A percentile compares a stretch with the other conserved stretches of the same genome.
phyloP scores from a whole-genome alignment of 2,113 vertebrate species.

The Albula glossodonta region DNA sequence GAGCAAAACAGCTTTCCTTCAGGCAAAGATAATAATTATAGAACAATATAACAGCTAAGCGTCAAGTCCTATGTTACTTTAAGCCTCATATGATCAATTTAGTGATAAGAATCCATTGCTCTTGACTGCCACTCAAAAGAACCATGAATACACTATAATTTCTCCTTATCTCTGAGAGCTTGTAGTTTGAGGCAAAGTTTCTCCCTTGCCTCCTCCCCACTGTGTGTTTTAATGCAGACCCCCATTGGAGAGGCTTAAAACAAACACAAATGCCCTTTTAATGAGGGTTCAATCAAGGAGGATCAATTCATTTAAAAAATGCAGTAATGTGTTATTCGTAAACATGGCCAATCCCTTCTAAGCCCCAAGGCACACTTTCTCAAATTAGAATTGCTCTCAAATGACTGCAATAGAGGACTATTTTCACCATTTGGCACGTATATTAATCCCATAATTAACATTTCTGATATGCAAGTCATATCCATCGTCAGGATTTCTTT shows the following conservation, averaged over 20 bases:
- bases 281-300: neutral
- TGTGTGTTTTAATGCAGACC: neutral
- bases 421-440: neutral
- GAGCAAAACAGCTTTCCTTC: conserved; percentile 52
- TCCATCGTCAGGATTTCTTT: neutral
- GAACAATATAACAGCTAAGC: conserved; percentile 53
- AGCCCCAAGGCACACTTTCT: neutral
- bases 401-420: neutral
- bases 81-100: conserved; percentile 52
- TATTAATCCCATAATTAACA: conserved; percentile 8
- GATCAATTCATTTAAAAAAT: neutral
- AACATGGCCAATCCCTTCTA: neutral
- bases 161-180: conserved; percentile 45
- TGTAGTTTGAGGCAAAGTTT: conserved; percentile 40
- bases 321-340: neutral
- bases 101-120: conserved; percentile 59
- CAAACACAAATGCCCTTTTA: neutral
- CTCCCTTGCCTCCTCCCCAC: neutral
- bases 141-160: conserved; percentile 33
- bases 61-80: conserved; percentile 49
- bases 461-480: neutral
- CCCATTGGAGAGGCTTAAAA: neutral
- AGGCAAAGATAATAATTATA: conserved; percentile 54
- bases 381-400: neutral
- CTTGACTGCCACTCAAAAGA: conserved; percentile 57